Conservation (phyloP, 1,140 invertebrate species). For the Plectus sambesii region DNA sequence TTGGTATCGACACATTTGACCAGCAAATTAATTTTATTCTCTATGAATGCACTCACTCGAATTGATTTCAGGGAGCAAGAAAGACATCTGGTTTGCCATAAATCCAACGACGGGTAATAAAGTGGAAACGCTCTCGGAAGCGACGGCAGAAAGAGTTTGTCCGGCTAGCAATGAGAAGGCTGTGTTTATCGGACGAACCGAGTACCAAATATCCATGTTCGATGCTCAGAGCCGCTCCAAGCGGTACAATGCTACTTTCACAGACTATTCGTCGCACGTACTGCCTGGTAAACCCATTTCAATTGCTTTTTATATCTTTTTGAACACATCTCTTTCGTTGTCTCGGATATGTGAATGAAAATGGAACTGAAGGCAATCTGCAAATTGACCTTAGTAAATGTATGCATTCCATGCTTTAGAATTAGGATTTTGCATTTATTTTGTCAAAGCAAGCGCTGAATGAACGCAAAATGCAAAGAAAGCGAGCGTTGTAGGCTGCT, state of each 20-base stretch:
- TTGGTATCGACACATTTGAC: too few species aligned
- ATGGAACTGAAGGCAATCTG: too few species aligned
- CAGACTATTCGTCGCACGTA: constrained; percentile 53
- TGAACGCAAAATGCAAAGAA: too few species aligned
- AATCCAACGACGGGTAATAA: constrained; percentile 74
- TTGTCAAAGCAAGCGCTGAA: too few species aligned
- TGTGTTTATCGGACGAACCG: constrained; percentile 70
- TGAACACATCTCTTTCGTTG: background rate
- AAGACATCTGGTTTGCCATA: constrained; percentile 87
- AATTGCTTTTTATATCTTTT: constrained; percentile 64
- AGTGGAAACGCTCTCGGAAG: constrained; percentile 52
- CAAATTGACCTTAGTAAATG: too few species aligned
- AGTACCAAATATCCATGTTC: constrained; percentile 87
- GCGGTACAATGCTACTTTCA: constrained; percentile 88
- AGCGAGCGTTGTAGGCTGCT: too few species aligned
- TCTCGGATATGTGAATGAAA: too few species aligned
- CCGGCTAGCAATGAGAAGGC: constrained; percentile 48
- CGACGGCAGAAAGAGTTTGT: constrained; percentile 60
- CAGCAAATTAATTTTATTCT: too few species aligned
- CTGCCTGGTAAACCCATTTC: constrained; percentile 49
- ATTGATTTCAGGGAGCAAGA: constrained; percentile 62
- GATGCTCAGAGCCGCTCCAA: constrained; percentile 67
- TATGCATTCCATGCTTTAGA: too few species aligned
- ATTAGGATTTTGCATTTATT: too few species aligned
- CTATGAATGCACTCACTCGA: too few species aligned